A percentile compares a stretch with the other conserved stretches of the same genome.
These are phyloP conservation scores for Kryptolebias marmoratus DNA, from an alignment of 2,113 vertebrate species.

Conservation along the genomic window DNA sequence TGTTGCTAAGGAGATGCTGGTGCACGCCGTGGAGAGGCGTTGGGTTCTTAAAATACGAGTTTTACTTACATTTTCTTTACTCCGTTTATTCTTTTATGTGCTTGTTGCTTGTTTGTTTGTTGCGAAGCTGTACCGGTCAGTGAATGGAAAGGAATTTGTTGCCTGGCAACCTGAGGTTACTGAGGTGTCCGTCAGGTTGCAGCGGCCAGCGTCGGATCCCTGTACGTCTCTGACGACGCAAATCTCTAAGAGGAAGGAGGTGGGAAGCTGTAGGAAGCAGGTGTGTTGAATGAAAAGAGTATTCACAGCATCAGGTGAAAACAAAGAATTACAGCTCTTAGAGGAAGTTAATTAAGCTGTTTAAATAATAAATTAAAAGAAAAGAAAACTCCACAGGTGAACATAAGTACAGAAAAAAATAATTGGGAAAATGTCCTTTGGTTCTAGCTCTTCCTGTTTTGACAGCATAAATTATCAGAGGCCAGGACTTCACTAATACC, in stretches of 20 bases:
- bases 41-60: background rate
- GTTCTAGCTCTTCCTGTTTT: no score
- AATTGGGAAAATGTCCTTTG: background rate
- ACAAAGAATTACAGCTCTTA: no score
- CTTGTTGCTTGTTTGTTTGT: background rate
- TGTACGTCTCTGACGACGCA: background rate
- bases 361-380: no score
- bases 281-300: background rate
- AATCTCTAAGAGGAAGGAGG: background rate
- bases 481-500: background rate
- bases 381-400: no score
- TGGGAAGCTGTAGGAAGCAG: background rate
- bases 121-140: background rate
- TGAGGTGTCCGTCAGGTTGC: no score
- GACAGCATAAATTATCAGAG: background rate
- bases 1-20: no score
- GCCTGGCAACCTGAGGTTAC: background rate
- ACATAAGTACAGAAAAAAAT: no score
- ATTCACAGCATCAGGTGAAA: no score
- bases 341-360: no score
- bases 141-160: background rate
- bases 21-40: background rate
- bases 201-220: background rate
- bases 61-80: background rate
- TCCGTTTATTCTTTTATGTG: background rate